These are phyloP conservation scores for Beroe forskalii DNA, from an alignment of 37 sponge, comb jelly and placozoan genomes.

Conservation along the genomic window DNA sequence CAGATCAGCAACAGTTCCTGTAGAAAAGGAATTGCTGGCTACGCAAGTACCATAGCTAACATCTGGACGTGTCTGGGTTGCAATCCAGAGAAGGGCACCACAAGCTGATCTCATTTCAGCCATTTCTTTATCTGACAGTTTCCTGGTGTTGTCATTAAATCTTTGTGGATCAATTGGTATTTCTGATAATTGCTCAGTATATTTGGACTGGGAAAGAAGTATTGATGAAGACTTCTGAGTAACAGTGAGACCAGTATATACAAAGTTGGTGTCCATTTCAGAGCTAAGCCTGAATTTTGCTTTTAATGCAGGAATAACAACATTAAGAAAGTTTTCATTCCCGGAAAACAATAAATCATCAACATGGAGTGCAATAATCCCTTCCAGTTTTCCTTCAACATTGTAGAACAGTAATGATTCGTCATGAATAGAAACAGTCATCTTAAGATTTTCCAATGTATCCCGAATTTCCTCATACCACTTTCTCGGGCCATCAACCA, in stretches of 20 bases:
- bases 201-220: neutral
- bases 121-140: neutral
- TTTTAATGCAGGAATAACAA: neutral
- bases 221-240: neutral
- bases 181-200: neutral
- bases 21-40: neutral
- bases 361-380: constrained; percentile 6
- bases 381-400: neutral
- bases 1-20: constrained; percentile 19
- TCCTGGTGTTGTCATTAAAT: neutral
- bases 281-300: neutral
- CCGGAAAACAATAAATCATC: constrained; percentile 18
- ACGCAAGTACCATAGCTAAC: neutral
- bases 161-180: neutral
- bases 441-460: neutral
- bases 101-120: neutral
- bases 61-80: neutral
- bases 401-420: constrained; percentile 4
- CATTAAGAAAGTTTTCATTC: neutral
- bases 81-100: neutral
- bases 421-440: neutral
- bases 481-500: constrained; percentile 24
- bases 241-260: neutral
- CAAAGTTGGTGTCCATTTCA: neutral
- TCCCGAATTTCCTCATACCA: neutral